Evolutionary conservation across 2,113 vertebrate genomes (phyloP).

Genomic region (Dermatemys mawii): DNA sequence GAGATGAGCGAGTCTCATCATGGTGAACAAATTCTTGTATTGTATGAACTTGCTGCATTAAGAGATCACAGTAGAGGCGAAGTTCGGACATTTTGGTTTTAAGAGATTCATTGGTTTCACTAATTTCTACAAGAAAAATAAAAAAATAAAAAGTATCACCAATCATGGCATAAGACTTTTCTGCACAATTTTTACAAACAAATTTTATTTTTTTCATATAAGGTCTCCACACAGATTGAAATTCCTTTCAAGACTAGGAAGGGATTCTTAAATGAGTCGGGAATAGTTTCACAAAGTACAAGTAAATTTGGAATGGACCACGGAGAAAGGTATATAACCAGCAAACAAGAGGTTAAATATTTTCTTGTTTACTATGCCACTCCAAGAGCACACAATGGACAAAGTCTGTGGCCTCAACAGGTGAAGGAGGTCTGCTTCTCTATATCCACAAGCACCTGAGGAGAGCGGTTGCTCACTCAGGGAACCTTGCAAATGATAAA

Average conservation of each 20-base stretch:
- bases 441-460: background rate
- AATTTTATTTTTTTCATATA: background rate
- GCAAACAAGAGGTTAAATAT: background rate
- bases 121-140: slow-evolving; percentile 81
- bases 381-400: background rate
- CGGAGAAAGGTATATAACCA: background rate
- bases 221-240: background rate
- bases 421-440: background rate
- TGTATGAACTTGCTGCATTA: slow-evolving; percentile 91
- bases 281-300: background rate
- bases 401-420: background rate
- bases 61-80: slow-evolving; percentile 95
- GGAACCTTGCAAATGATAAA: background rate
- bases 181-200: background rate
- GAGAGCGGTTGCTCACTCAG: background rate
- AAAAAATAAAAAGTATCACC: background rate
- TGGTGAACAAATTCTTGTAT: slow-evolving; percentile 88
- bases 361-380: background rate
- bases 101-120: slow-evolving; percentile 90
- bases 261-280: background rate
- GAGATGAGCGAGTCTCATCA: slow-evolving; percentile 77
- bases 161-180: background rate
- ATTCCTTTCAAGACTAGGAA: background rate
- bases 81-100: slow-evolving; percentile 99
- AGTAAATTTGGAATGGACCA: background rate